phyloP scores from a whole-genome alignment of 2,797 vertebrate genomes.

The Muscicapa comitata region DNA sequence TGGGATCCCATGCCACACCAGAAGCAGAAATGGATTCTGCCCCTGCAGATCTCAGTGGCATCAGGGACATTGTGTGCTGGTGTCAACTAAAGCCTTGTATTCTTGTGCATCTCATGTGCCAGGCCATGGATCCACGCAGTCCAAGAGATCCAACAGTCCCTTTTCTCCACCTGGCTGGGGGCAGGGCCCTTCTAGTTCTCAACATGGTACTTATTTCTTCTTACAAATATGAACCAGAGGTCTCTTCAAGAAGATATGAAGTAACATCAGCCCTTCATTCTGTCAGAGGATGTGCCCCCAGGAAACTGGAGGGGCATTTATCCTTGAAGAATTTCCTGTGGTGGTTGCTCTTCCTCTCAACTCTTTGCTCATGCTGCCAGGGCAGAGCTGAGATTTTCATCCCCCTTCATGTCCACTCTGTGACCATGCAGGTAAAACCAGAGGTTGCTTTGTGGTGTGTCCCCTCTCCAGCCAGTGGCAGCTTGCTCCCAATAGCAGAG shows the following conservation, averaged over 20 bases:
- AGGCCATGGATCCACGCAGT: no score
- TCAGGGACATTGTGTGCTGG: accelerated
- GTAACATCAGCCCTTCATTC: not conserved
- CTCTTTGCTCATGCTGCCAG: not conserved
- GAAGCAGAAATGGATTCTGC: not conserved
- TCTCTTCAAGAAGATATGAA: not conserved
- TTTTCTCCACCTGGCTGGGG: not conserved
- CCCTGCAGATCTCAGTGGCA: not conserved
- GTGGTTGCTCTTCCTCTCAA: not conserved
- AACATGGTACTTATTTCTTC: not conserved
- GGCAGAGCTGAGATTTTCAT: not conserved
- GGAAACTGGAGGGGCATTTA: not conserved
- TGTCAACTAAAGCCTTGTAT: not conserved
- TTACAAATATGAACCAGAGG: not conserved
- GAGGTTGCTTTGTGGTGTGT: not conserved
- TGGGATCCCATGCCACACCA: not conserved
- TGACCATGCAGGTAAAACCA: not conserved
- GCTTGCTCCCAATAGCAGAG: not conserved
- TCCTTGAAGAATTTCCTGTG: not conserved
- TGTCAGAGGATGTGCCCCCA: not conserved
- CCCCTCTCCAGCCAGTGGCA: not conserved
- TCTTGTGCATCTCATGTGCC: not conserved
- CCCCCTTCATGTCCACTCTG: not conserved
- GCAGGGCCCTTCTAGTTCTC: not conserved
- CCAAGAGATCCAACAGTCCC: not conserved